Conservation (phyloP, 2,113 vertebrate genomes). For the Phyllopteryx taeniolatus region DNA sequence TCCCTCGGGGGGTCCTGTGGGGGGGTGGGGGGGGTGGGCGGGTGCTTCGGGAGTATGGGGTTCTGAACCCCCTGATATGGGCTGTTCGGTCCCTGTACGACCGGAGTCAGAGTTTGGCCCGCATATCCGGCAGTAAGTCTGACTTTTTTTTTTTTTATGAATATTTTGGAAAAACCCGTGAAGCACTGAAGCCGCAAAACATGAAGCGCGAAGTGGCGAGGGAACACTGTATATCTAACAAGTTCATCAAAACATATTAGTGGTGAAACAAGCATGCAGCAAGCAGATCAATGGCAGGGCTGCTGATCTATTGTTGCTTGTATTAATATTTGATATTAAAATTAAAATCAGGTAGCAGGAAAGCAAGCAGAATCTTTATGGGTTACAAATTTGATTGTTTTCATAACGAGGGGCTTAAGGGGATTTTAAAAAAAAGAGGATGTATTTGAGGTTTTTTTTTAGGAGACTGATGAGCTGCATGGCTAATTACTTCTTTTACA, state of each 20-base stretch:
- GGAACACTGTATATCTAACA: background rate
- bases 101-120: too few relatives aligned
- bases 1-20: too few relatives aligned
- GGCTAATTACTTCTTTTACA: slow-evolving; percentile 33
- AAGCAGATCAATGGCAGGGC: slow-evolving; percentile 36
- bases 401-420: slow-evolving; percentile 33
- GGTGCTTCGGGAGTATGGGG: too few relatives aligned
- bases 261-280: background rate
- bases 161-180: too few relatives aligned
- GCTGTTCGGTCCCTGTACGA: too few relatives aligned
- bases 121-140: too few relatives aligned
- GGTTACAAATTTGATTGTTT: slow-evolving; percentile 31
- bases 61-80: too few relatives aligned
- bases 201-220: too few relatives aligned
- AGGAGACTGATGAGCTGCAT: slow-evolving; percentile 20
- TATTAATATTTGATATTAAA: slow-evolving; percentile 62
- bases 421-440: slow-evolving; percentile 33
- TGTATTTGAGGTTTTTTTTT: slow-evolving; percentile 25
- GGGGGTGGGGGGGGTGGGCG: too few relatives aligned
- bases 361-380: slow-evolving; percentile 16
- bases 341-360: slow-evolving; percentile 34
- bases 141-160: too few relatives aligned
- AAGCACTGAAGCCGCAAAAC: too few relatives aligned
- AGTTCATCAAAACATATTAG: slow-evolving; percentile 1
- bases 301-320: slow-evolving; percentile 45